phyloP scores from a whole-genome alignment of 2,888 invertebrate species.

The Trichopria drosophilae region DNA sequence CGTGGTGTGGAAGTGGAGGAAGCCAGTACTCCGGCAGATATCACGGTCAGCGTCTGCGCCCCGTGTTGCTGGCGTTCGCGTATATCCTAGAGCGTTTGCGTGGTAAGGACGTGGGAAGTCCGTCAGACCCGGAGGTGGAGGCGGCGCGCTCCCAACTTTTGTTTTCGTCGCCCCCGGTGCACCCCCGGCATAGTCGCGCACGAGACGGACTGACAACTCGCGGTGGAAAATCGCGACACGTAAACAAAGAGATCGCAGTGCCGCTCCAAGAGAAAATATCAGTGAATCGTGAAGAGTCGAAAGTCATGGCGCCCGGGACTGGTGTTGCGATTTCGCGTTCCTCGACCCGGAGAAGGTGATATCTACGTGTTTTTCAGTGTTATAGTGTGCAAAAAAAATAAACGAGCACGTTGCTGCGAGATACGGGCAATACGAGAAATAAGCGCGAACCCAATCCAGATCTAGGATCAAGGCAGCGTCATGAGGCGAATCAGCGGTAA shows the following conservation, averaged over 20 bases:
- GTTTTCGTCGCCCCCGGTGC: neutral
- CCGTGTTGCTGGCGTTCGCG: slow-evolving; percentile 26
- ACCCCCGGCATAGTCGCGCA: too few species aligned
- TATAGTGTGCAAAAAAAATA: slow-evolving; percentile 29
- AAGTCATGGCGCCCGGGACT: slow-evolving; percentile 24
- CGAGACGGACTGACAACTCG: too few species aligned
- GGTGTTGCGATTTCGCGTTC: neutral
- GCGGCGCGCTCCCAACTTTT: neutral
- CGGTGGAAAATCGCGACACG: too few species aligned
- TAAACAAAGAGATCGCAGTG: neutral
- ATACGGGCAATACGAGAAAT: too few species aligned
- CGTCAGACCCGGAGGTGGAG: neutral
- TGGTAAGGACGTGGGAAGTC: slow-evolving; percentile 14
- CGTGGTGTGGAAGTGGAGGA: too few species aligned
- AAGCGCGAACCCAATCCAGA: neutral
- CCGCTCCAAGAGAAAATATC: neutral
- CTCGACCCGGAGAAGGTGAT: slow-evolving; percentile 37
- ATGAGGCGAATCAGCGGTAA: slow-evolving; percentile 56
- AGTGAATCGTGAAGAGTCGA: neutral
- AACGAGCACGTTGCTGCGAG: slow-evolving; percentile 6
- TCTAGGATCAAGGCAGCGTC: slow-evolving; percentile 32
- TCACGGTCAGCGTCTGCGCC: slow-evolving; percentile 23
- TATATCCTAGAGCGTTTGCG: slow-evolving; percentile 4
- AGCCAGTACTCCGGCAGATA: slow-evolving; percentile 8
- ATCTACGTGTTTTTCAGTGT: slow-evolving; percentile 32